These are phyloP conservation scores for Coenonympha glycerion DNA, from an alignment of 2,888 invertebrate genomes.

Conservation along the genomic window DNA sequence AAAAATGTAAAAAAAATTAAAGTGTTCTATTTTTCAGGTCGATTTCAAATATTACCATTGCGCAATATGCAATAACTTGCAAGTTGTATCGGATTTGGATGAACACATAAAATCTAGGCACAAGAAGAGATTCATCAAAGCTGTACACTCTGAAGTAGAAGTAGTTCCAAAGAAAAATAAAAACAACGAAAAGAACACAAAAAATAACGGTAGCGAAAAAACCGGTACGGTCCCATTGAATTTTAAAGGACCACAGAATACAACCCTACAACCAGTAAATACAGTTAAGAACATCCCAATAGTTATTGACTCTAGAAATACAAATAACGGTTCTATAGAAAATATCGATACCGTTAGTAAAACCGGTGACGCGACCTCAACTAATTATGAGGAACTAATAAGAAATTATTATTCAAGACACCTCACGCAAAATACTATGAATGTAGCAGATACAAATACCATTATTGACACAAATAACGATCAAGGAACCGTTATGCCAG, in stretches of 20 bases:
- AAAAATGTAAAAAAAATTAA: too few relatives aligned
- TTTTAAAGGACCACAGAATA: not conserved
- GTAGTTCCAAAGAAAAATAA: not conserved
- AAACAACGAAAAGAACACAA: not conserved
- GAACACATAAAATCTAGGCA: constrained; percentile 28
- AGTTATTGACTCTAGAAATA: too few relatives aligned
- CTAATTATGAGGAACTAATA: too few relatives aligned
- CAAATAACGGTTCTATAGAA: too few relatives aligned
- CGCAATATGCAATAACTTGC: constrained; percentile 41
- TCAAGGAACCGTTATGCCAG: not conserved
- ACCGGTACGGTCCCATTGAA: not conserved
- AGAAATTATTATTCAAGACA: too few relatives aligned
- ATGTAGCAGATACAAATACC: not conserved
- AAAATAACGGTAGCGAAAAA: not conserved
- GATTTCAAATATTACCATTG: constrained; percentile 38
- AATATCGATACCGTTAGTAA: too few relatives aligned
- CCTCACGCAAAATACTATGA: not conserved
- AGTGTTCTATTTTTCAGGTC: constrained; percentile 36
- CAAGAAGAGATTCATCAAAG: not conserved
- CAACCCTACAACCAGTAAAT: too few relatives aligned
- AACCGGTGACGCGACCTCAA: too few relatives aligned
- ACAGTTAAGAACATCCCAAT: too few relatives aligned
- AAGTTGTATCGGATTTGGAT: constrained; percentile 26
- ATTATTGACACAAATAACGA: not conserved
- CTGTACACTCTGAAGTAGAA: not conserved